phyloP scores from a whole-genome alignment of 2,113 vertebrate genomes.

The Alligator sinensis region DNA sequence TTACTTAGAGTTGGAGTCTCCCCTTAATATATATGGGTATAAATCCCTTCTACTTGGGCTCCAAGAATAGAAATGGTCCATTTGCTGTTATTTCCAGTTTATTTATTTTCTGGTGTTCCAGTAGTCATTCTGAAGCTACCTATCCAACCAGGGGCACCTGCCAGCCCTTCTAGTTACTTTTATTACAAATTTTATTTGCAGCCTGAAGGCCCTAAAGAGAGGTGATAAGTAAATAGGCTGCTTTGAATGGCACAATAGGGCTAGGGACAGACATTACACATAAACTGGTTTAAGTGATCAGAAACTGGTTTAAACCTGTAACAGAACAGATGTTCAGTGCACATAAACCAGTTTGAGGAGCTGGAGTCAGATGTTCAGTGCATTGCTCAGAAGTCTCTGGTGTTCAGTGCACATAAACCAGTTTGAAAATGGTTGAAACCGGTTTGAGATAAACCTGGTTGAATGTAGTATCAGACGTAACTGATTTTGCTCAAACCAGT shows the following conservation, averaged over 20 bases:
- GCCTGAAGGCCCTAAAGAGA: neutral
- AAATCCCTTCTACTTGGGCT: neutral
- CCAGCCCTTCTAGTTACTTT: neutral
- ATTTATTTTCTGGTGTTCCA: neutral
- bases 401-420: no score
- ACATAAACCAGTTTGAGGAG: no score
- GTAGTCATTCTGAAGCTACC: neutral
- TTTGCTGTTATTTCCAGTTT: neutral
- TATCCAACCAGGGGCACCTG: neutral
- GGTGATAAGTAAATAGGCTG: neutral
- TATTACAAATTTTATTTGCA: neutral
- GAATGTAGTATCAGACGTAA: no score
- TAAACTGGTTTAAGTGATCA: no score
- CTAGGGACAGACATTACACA: neutral
- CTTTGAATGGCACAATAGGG: neutral
- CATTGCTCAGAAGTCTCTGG: no score
- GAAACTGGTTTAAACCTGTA: no score
- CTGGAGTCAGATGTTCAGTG: no score
- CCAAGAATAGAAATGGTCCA: neutral
- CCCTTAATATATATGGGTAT: neutral
- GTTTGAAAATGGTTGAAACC: no score
- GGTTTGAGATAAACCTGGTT: no score
- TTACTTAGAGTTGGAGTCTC: neutral
- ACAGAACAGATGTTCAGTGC: no score
- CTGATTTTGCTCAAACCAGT: no score